These are phyloP conservation scores for Chelonoidis abingdonii DNA, from an alignment of 2,113 vertebrate species.

Conservation along the genomic window DNA sequence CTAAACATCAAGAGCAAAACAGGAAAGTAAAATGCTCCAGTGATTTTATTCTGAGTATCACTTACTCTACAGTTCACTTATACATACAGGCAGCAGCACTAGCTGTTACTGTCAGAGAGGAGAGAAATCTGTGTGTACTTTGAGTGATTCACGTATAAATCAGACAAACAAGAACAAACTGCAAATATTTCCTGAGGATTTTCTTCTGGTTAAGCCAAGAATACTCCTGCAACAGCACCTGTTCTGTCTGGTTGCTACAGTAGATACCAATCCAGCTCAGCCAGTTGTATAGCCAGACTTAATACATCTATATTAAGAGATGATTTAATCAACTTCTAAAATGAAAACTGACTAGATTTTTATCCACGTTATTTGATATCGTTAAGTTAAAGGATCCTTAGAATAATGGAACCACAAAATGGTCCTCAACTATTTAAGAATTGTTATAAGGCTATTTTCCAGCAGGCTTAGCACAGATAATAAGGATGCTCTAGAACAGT, in stretches of 20 bases:
- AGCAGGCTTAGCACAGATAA: background rate
- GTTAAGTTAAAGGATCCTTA: background rate
- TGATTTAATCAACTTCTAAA: background rate
- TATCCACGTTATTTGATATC: background rate
- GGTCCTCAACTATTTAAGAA: background rate
- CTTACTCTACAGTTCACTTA: background rate
- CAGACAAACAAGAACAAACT: background rate
- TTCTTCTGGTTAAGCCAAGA: background rate
- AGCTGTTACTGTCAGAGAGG: background rate
- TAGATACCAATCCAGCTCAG: background rate
- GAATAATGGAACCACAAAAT: background rate
- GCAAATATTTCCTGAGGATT: background rate
- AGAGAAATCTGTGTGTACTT: background rate
- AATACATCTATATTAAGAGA: background rate
- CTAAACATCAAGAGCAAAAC: background rate
- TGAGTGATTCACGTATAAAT: background rate
- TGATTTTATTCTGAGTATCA: background rate
- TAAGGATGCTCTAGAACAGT: background rate
- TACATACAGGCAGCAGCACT: background rate
- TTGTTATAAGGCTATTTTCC: background rate
- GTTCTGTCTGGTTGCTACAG: background rate
- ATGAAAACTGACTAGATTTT: background rate
- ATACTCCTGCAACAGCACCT: background rate
- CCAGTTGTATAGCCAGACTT: background rate
- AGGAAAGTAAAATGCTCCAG: background rate